phyloP scores from a whole-genome alignment of 2,888 invertebrate genomes.

The Galerucella nymphaeae region DNA sequence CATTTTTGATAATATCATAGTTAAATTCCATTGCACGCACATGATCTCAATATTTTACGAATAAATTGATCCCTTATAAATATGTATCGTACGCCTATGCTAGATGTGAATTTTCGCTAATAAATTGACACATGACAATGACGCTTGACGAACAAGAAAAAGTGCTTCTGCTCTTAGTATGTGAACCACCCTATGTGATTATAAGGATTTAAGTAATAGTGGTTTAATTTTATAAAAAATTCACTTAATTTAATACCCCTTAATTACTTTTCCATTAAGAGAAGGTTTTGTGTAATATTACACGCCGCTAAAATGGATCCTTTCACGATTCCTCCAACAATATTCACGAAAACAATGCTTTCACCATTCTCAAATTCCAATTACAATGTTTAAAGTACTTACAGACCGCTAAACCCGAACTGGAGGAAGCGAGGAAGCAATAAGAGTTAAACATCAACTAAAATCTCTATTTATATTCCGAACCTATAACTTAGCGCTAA shows the following conservation, averaged over 20 bases:
- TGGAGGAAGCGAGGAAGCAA: slow-evolving; percentile 33
- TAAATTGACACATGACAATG: too few relatives aligned
- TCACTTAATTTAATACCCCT: slow-evolving; percentile 8
- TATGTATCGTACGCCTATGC: too few relatives aligned
- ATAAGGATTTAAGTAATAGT: background rate
- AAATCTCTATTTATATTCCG: slow-evolving; percentile 33
- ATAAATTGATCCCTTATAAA: too few relatives aligned
- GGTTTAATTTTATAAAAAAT: background rate
- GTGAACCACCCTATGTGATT: background rate
- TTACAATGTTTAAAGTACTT: slow-evolving; percentile 22
- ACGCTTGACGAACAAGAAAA: too few relatives aligned
- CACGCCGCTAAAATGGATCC: slow-evolving; percentile 6
- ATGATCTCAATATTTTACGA: too few relatives aligned
- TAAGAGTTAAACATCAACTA: slow-evolving; percentile 36
- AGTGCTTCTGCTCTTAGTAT: background rate
- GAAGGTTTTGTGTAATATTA: slow-evolving; percentile 11
- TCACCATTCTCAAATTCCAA: slow-evolving; percentile 27
- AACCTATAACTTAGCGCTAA: slow-evolving; percentile 35
- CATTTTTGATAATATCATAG: too few relatives aligned
- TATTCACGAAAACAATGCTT: slow-evolving; percentile 26
- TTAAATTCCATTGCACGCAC: too few relatives aligned
- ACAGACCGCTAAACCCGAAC: slow-evolving; percentile 21
- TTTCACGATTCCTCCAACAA: slow-evolving; percentile 17
- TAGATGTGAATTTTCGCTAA: too few relatives aligned
- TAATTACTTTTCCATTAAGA: slow-evolving; percentile 5